phyloP scores from a whole-genome alignment of 2,888 invertebrate genomes.

The Lasioglossum pauxillum region DNA sequence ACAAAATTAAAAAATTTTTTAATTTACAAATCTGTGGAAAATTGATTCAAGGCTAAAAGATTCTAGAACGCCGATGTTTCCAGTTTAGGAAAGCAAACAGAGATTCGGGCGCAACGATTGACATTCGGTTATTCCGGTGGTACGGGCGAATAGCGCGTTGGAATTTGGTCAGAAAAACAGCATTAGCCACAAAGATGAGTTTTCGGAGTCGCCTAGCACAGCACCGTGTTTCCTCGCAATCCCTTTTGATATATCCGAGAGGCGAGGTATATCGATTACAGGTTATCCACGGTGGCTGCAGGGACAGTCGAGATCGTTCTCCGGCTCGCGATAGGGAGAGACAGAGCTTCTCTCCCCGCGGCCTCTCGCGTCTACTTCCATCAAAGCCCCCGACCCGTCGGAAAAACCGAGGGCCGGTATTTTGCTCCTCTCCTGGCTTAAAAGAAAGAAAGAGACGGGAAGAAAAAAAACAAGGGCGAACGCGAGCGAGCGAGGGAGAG shows the following conservation, averaged over 20 bases:
- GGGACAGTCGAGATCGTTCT: slow-evolving; percentile 14
- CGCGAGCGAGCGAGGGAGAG: background rate
- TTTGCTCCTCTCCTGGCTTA: slow-evolving; percentile 20
- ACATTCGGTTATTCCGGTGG: background rate
- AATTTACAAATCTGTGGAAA: too few relatives aligned
- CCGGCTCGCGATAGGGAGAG: slow-evolving; percentile 9
- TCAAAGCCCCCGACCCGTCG: slow-evolving; percentile 1
- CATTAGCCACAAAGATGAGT: slow-evolving; percentile 9
- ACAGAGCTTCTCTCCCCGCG: slow-evolving; percentile 15
- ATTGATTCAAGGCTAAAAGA: too few relatives aligned
- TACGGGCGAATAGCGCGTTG: background rate
- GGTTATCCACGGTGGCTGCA: slow-evolving; percentile 20
- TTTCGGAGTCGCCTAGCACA: slow-evolving; percentile 4
- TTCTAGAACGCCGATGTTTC: background rate
- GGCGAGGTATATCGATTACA: slow-evolving; percentile 47
- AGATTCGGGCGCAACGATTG: background rate
- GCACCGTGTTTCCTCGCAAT: slow-evolving; percentile 6
- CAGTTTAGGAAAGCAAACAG: too few relatives aligned
- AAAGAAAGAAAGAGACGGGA: background rate
- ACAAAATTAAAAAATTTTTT: too few relatives aligned
- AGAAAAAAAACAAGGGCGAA: background rate
- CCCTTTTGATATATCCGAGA: slow-evolving; percentile 48
- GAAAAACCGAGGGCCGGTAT: slow-evolving; percentile 34
- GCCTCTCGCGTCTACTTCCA: slow-evolving; percentile 11
- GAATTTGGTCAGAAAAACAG: background rate